These are phyloP conservation scores for Ornithoptera alexandrae DNA, from an alignment of 2,888 invertebrate species.

Conservation along the genomic window DNA sequence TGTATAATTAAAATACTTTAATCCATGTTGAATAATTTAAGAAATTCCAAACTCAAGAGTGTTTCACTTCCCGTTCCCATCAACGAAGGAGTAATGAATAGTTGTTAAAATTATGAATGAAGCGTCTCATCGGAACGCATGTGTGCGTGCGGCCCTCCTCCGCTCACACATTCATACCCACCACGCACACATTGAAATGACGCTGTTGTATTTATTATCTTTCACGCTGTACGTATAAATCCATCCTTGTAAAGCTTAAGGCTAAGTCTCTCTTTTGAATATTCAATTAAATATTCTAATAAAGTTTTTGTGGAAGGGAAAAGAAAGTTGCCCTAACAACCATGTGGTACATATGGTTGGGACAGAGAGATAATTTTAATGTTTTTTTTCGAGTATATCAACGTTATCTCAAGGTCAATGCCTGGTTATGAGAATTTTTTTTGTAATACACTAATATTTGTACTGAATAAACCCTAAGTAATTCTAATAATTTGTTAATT, in stretches of 20 bases:
- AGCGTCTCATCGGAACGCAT: slow-evolving; percentile 52
- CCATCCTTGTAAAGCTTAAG: slow-evolving; percentile 21
- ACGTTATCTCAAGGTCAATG: too few relatives aligned
- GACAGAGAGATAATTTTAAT: too few relatives aligned
- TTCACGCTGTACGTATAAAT: slow-evolving; percentile 7
- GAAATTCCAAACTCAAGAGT: slow-evolving; percentile 22
- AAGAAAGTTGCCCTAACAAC: too few relatives aligned
- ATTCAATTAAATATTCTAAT: background rate
- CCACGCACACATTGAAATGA: slow-evolving; percentile 12
- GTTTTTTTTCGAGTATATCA: too few relatives aligned
- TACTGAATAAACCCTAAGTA: too few relatives aligned
- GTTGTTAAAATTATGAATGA: slow-evolving; percentile 76
- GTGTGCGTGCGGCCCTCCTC: slow-evolving; percentile 25
- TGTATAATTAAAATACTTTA: background rate
- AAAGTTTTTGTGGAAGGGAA: background rate
- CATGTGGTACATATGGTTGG: too few relatives aligned
- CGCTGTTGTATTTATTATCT: slow-evolving; percentile 35
- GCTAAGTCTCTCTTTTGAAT: background rate
- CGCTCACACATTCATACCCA: slow-evolving; percentile 10
- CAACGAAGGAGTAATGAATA: slow-evolving; percentile 66
- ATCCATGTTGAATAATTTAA: slow-evolving; percentile 1
- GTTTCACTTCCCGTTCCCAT: slow-evolving; percentile 42
- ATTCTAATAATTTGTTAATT: too few relatives aligned
- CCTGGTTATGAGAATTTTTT: too few relatives aligned
- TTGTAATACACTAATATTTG: too few relatives aligned